Conservation (phyloP, 2,888 invertebrate species). For the Eulithis testata region DNA sequence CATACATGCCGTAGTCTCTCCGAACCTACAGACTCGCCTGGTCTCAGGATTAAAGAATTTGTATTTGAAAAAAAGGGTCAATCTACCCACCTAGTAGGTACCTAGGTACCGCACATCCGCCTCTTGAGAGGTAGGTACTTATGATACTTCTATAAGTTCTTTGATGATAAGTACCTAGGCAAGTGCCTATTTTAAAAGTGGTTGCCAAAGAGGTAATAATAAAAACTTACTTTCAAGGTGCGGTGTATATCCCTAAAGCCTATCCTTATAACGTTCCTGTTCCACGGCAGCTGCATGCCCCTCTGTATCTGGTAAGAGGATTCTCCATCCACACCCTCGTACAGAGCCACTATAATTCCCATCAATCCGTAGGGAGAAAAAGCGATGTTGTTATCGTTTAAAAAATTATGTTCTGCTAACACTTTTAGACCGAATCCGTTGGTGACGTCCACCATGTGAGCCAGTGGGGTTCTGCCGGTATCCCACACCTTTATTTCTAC, state of each 20-base stretch:
- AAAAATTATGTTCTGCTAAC: constrained; percentile 88
- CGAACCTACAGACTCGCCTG: no score
- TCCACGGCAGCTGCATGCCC: constrained; percentile 88
- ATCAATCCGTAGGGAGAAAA: constrained; percentile 93
- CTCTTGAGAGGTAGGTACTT: neutral
- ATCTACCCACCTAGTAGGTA: no score
- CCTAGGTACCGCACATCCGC: no score
- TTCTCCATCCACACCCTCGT: constrained; percentile 90
- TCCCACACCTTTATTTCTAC: constrained; percentile 79
- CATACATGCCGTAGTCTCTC: no score
- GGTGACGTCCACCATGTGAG: constrained; percentile 91
- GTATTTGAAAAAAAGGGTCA: no score
- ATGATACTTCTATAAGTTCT: neutral
- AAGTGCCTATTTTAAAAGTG: neutral
- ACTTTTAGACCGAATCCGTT: constrained; percentile 89
- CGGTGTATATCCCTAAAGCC: constrained; percentile 93
- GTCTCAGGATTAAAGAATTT: no score
- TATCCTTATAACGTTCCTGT: constrained; percentile 89
- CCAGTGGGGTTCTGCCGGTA: constrained; percentile 84
- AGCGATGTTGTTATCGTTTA: constrained; percentile 91
- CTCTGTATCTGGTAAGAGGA: constrained; percentile 89
- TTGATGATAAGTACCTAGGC: neutral
- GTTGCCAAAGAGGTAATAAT: no score
- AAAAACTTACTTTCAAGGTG: constrained; percentile 88
- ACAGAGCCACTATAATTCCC: constrained; percentile 91